Base-by-base conservation (phyloP, 1,140 invertebrate species). In the Orius insidiosus region DNA sequence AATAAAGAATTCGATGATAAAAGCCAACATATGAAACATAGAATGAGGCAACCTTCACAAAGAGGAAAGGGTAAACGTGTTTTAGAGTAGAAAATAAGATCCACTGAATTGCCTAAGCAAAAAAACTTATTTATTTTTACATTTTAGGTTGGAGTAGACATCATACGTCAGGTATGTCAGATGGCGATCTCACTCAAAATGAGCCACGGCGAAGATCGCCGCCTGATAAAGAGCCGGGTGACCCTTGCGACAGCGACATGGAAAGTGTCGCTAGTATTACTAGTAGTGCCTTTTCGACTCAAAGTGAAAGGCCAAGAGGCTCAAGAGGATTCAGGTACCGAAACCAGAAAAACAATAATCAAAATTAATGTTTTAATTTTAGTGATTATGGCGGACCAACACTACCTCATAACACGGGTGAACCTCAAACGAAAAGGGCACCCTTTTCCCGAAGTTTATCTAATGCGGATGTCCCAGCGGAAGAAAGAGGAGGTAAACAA, bases 281-380 rank as follows among this genome's bases (percentile, higher is more conserved):
- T 37, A 88, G 85, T 58, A 88, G 85, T 71, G 82, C 85, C 57
- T 88, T 89, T 64, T 88, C 85, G 55, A 90, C 85, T 47, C 86
- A 90, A 63, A 87, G 84, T 54, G 86, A 90, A 68, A 67, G 84
- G 55, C 83, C 83, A 10, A 68, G 80, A 51, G 78, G 76, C 45
- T 82, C 79, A 34, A 68, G 73, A 55, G 67, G 66, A 55, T 63
- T 75, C 56, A 77, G 77, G 79, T 81, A 68, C 72, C 68, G 61
- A 59, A 30, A 42, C 10, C n/a, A 9, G n/a, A 33, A 7, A 33
- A n/a, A 33, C 7, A 56, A n/a, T n/a, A n/a, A n/a, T n/a, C 4
- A 3, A 39, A 13, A 15, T 40, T 42, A 42, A 31, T 42, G 30
- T 9, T 31, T 42, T 1, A 15, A 43, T 44, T 45, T 40, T 34